Base-by-base conservation (phyloP, 2,888 invertebrate species). In the Desoria tigrina region DNA sequence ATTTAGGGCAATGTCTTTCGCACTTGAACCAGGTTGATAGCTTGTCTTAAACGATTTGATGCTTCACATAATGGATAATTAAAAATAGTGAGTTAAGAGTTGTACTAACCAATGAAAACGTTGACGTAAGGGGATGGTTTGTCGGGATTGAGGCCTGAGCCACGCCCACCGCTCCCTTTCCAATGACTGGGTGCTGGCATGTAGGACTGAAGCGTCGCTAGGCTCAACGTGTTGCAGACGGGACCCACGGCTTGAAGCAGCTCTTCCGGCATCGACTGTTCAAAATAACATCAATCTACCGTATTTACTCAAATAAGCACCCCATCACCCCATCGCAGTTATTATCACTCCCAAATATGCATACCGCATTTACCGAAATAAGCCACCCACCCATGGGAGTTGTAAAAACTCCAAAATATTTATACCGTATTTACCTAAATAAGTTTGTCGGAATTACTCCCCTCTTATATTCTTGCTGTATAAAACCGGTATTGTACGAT, bases 141-240 rank as follows among this genome's bases (percentile, higher is more conserved):
- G 1, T 84, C 81, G 9, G 79, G 78, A 61, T 81, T 79, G 3
- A 85, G 83, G 23, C 79, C 76, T 67, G 82, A 79, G 2, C 81
- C 79, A n/a, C 68, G 72, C 6, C 32, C n/a, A 6, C 78, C 79
- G 27, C 74, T 78, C 71, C 80, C 81, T 74, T 80, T 82, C 90
- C 92, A 92, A 75, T 88, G 86, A 45, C 82, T 82, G 61, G 84
- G 82, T 56, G 82, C 81, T 6, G 93, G 93, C 81, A 92, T 92
- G 77, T 89, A 88, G 84, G 92, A 88, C 57, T 89, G 88, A 64
- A 92, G 83, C 78, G 90, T 90, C 37, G 92, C 92, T 68, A 92
- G 81, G 78, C 90, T 88, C 1, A 87, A 85, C 0, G 89, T 88
- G 23, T 87, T 86, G 76, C 91, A 90, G 18, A 90, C 88, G 11